Evolutionary conservation across 2,797 vertebrate species (phyloP).

Genomic region (Phylloscopus collybita): DNA sequence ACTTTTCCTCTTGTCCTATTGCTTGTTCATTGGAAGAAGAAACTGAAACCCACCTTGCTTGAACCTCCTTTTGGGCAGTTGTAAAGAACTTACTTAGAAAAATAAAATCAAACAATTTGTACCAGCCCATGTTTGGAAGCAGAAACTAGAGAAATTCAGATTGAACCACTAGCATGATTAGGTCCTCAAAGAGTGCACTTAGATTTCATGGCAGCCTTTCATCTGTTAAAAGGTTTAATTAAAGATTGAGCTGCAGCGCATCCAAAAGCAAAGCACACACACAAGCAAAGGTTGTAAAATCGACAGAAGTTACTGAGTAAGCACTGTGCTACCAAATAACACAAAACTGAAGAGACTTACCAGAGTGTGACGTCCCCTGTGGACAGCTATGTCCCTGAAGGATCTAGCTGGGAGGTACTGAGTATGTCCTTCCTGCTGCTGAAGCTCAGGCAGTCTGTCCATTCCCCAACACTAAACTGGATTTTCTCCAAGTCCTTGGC

Average conservation of each 20-base stretch:
- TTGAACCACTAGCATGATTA: not conserved
- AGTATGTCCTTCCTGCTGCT: not conserved
- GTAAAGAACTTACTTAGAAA: not conserved
- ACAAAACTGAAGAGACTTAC: not conserved
- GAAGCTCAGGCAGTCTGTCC: not conserved
- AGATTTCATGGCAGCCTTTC: not conserved
- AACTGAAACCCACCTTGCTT: not conserved
- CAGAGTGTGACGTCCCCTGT: not conserved
- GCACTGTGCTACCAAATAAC: not conserved
- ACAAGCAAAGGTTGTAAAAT: not conserved
- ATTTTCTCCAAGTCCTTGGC: not conserved
- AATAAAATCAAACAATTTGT: not conserved
- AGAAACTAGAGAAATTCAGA: not conserved
- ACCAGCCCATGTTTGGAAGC: not conserved
- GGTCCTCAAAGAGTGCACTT: not conserved
- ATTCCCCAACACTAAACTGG: not conserved
- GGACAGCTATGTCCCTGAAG: not conserved
- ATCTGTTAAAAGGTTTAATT: not conserved
- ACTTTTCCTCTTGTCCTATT: not conserved
- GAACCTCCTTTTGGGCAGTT: not conserved
- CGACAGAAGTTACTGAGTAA: not conserved
- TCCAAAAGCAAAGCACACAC: not conserved
- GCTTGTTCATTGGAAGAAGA: not conserved
- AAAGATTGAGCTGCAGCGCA: not conserved
- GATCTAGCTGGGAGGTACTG: not conserved